Percentiles rank a stretch among this genome's conserved stretches.
Conservation (phyloP, 2,888 invertebrate genomes). For the Drosophila atroscutellata region DNA sequence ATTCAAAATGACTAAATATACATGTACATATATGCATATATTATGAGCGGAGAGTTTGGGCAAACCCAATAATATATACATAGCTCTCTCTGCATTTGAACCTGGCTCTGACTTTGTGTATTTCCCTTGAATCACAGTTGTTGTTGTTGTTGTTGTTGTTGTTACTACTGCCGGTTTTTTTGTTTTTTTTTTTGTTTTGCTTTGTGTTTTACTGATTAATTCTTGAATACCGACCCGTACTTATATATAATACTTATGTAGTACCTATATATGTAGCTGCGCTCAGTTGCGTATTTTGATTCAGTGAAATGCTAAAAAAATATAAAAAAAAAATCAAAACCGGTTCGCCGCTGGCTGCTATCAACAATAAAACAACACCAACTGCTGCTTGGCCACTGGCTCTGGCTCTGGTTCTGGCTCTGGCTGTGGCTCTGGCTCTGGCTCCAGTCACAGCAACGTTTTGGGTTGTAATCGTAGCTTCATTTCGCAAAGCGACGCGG, state of each 20-base stretch:
- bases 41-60: constrained; percentile 3
- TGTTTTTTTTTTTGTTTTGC: background rate
- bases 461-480: constrained; percentile 56
- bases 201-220: constrained; percentile 24
- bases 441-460: constrained; percentile 21
- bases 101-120: constrained; percentile 26
- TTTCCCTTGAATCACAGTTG: constrained; percentile 39
- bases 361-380: constrained; percentile 16
- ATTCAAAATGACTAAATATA: background rate
- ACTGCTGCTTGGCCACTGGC: constrained; percentile 22
- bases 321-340: constrained; percentile 29
- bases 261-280: constrained; percentile 14
- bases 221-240: constrained; percentile 8
- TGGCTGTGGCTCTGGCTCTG: background rate
- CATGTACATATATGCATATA: background rate
- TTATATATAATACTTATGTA: constrained; percentile 1
- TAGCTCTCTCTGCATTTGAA: background rate
- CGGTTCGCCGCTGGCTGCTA: constrained; percentile 41
- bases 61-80: background rate
- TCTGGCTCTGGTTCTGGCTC: too few relatives aligned
- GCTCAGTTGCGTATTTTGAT: constrained; percentile 43
- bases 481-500: constrained; percentile 66
- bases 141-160: constrained; percentile 5
- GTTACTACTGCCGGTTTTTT: constrained; percentile 16
- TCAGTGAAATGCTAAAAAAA: constrained; percentile 30